Conservation (phyloP, 2,113 vertebrate species). For the Ctenodactylus gundi region DNA sequence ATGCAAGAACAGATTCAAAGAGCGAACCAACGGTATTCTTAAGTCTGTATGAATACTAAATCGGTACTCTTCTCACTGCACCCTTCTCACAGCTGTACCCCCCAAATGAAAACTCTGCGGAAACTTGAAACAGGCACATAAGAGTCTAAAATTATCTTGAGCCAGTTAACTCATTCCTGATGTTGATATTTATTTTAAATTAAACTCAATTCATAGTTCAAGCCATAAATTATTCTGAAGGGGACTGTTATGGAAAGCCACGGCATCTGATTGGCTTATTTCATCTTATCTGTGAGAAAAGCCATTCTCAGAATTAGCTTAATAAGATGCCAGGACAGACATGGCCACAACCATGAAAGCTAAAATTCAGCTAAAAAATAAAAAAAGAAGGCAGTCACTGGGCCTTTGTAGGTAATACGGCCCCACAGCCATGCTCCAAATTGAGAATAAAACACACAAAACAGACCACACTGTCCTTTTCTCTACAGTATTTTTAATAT, state of each 20-base stretch:
- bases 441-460: background rate
- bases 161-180: background rate
- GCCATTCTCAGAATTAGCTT: background rate
- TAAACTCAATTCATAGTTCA: background rate
- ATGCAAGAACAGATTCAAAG: background rate
- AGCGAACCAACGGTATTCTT: background rate
- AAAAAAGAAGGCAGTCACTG: background rate
- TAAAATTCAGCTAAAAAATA: background rate
- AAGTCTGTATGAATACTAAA: background rate
- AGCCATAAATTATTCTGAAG: background rate
- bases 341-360: background rate
- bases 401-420: background rate
- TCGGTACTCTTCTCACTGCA: background rate
- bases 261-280: conserved; percentile 8
- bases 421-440: background rate
- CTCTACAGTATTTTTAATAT: background rate
- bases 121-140: background rate
- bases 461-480: background rate
- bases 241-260: conserved; percentile 18
- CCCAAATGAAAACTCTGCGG: background rate
- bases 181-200: conserved; percentile 41
- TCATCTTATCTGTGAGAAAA: conserved; percentile 9
- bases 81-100: background rate
- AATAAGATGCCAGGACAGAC: background rate
- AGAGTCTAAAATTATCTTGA: conserved; percentile 1